Base-by-base conservation (phyloP, 2,888 invertebrate genomes). In the Trachelus tabidus region DNA sequence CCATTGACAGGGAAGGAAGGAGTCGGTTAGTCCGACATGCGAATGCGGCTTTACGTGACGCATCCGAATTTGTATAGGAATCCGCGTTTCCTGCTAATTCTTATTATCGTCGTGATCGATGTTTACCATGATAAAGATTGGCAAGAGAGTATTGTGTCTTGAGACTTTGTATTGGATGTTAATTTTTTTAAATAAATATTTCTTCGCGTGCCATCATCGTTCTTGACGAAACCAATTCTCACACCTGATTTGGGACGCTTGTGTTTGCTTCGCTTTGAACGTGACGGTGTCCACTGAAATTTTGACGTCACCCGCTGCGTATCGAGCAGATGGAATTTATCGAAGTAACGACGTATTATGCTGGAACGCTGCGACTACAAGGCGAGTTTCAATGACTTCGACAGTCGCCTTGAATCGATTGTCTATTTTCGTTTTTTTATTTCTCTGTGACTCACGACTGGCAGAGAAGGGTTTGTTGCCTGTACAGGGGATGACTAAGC, bases 1-100 rank as follows among this genome's bases (percentile, higher is more conserved):
- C 71, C 31, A 71, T 71, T 71, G 71, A 71, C 71, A 71, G 71
- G 56, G 56, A 56, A 56, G 56, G 56, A 56, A 56, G 56, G 56
- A 56, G 56, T 12, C 71, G 71, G 71, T 15, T 31, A 31, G 71
- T 71, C 1, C 33, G 31, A 71, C 12, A 71, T 12, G 2, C 12
- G 12, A 34, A 31, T 31, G 71, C 71, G 31, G 12, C 31, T 71
- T 71, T 31, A 71, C 71, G 12, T 71, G 34, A 71, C 71, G 71
- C 71, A 71, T 71, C 31, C 11, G 0, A 33, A n/a, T 9, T 71
- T 9, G 3, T 31, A 31, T 71, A 33, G 12, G 71, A 56, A 23
- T 15, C 9, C 71, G 15, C 31, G 12, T 12, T 34, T 31, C 31
- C 71, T 12, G 23, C 0, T 12, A 31, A 12, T 31, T 9, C 2